Base-by-base conservation (phyloP, 2,888 invertebrate species). In the Amiota communis region DNA sequence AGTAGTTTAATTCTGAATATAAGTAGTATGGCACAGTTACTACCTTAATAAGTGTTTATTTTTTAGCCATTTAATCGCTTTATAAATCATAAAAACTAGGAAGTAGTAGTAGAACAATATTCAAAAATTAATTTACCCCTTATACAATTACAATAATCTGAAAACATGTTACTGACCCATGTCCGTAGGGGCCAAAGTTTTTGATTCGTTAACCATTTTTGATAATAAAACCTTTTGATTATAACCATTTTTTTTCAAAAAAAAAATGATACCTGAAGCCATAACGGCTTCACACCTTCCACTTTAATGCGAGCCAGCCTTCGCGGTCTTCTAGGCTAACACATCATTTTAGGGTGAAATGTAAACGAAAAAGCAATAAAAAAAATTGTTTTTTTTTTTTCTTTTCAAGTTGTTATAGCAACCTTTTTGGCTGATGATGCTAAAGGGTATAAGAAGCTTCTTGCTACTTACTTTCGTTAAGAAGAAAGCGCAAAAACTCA, bases 141-240 rank as follows among this genome's bases (percentile, higher is more conserved):
- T 36, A 36, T 23, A 23, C 23, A 2, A 23, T 23, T 23, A 36
- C 36, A 36, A 36, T 36, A 36, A 36, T 36, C 36, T 2, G 36
- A 36, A 36, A 36, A 36, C 36, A 36, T 36, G 6, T 36, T 36
- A 36, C 36, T 36, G 23, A 2, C 36, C 6, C 36, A 36, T 36
- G 36, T 36, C 36, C 6, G 36, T 6, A 36, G 36, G 36, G 12
- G 15, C 46, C 63, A 46, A 63, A 46, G 63, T 53, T 68, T 20
- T 68, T 53, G 67, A 68, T 68, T 68, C 67, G 67, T 68, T 68
- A 68, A 68, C 23, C 53, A 36, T 15, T 36, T 36, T 36, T 36
- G 53, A 53, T 23, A 68, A 68, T 68, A 53, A 67, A 51, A 20
- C 49, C 49, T 49, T 67, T 67, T 67, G 51, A 67, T 67, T 23